These are phyloP conservation scores for Nanorana parkeri DNA, from an alignment of 2,113 vertebrate genomes.

Conservation along the genomic window DNA sequence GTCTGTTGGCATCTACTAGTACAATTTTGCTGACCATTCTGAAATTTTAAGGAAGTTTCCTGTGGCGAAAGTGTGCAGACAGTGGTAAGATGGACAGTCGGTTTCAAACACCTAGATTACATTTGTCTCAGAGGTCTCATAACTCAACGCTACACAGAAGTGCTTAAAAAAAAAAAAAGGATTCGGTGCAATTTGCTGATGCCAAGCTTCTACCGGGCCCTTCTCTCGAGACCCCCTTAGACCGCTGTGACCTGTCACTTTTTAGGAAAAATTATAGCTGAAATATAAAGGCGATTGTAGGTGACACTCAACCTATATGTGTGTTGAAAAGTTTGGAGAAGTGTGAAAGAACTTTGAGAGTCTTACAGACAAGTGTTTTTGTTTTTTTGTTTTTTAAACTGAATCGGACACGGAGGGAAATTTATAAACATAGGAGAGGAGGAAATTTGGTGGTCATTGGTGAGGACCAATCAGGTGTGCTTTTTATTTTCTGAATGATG, in stretches of 20 bases:
- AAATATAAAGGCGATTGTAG: background rate
- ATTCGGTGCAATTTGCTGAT: conserved; percentile 34
- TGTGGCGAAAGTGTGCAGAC: conserved; percentile 15
- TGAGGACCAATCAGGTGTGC: no score
- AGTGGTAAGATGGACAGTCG: conserved; percentile 43
- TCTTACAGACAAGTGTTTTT: no score
- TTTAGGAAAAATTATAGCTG: background rate
- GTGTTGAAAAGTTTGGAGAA: background rate
- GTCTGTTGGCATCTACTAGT: background rate
- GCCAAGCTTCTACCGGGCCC: background rate
- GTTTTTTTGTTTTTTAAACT: no score
- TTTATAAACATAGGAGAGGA: no score
- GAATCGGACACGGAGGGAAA: no score
- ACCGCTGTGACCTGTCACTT: conserved; percentile 8
- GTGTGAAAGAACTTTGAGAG: background rate
- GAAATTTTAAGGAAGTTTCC: conserved; percentile 31
- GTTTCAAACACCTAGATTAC: conserved; percentile 36
- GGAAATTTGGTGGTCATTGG: no score
- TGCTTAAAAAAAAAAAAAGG: background rate
- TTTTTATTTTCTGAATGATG: no score
- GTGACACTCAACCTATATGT: background rate
- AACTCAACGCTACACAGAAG: conserved; percentile 19
- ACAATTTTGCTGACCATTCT: conserved; percentile 40
- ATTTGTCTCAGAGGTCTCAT: conserved; percentile 51
- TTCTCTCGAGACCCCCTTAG: background rate